phyloP scores from a whole-genome alignment of 2,113 vertebrate genomes.

The Nycticryphes semicollaris region DNA sequence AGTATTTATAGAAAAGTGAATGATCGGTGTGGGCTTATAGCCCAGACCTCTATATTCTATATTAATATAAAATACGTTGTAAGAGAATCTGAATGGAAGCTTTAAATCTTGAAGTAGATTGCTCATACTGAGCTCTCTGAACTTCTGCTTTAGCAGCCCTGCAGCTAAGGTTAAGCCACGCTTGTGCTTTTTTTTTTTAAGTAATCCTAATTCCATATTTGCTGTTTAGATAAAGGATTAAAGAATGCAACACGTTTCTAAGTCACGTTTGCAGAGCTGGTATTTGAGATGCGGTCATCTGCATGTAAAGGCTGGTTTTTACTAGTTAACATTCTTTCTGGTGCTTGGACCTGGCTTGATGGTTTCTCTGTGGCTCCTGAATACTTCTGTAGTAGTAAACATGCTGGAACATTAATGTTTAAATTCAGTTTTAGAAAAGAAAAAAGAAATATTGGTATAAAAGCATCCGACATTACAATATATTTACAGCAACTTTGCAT shows the following conservation, averaged over 20 bases:
- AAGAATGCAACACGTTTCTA: background rate
- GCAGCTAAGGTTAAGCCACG: background rate
- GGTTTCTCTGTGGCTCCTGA: background rate
- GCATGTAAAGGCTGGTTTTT: background rate
- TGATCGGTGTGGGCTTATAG: background rate
- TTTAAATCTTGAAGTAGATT: background rate
- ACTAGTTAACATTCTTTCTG: background rate
- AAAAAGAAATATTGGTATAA: background rate
- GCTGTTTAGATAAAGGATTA: background rate
- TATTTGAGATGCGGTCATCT: background rate
- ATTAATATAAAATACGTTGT: background rate
- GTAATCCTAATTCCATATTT: background rate
- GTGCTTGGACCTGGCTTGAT: background rate
- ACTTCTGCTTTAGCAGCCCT: background rate
- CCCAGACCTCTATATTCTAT: background rate
- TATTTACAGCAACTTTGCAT: background rate
- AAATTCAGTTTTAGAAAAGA: background rate
- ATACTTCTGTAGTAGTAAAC: background rate
- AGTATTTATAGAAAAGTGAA: background rate
- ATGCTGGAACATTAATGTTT: background rate
- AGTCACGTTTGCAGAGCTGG: background rate
- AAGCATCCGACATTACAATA: background rate
- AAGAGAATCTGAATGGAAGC: background rate
- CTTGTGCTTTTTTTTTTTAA: background rate
- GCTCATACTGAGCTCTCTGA: background rate